Evolutionary conservation across 2,113 vertebrate species (phyloP).

Genomic region (Copsychus sechellarum): DNA sequence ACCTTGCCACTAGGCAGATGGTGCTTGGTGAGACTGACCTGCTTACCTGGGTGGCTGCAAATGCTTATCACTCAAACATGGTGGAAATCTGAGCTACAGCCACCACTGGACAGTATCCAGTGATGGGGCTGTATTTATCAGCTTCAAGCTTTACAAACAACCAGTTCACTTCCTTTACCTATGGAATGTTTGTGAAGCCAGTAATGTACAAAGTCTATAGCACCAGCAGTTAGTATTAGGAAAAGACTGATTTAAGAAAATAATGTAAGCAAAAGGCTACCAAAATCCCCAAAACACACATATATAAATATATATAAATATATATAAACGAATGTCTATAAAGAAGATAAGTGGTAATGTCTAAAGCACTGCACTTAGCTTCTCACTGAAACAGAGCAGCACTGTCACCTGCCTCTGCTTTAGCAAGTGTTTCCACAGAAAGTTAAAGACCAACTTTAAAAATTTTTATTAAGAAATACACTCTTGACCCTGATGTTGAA

Average conservation of each 20-base stretch:
- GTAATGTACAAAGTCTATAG: background rate
- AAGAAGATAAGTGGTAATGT: background rate
- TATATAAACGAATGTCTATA: background rate
- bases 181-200: background rate
- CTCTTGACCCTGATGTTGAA: background rate
- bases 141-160: background rate
- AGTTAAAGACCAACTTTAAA: background rate
- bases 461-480: background rate
- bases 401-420: background rate
- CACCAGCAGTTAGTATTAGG: background rate
- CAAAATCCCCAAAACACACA: background rate
- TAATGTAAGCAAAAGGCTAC: background rate
- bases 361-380: background rate
- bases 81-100: background rate
- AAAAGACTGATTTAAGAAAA: background rate
- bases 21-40: background rate
- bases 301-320: background rate
- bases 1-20: fast-evolving
- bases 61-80: background rate
- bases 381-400: background rate
- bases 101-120: background rate
- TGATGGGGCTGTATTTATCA: background rate
- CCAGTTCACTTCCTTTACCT: background rate
- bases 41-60: background rate
- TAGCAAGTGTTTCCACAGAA: background rate